Evolutionary conservation across 2,797 vertebrate species (phyloP), one percentile per base, ranked within the genome.

Genomic region (Pelodytes ibericus): DNA sequence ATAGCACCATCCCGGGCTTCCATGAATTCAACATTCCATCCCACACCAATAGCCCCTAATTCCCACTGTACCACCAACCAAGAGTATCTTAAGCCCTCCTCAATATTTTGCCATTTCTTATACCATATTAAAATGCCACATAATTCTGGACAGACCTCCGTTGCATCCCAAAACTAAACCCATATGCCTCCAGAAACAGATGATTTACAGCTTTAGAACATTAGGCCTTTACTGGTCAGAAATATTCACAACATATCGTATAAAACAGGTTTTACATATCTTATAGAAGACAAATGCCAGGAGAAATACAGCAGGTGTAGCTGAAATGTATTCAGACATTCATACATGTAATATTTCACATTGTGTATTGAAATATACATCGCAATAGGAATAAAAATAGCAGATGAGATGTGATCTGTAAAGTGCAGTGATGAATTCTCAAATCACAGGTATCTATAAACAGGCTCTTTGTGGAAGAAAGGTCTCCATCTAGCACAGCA

Each of bases 291-390:
- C 57, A 69, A n/a, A n/a, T 62, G 44, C 80, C 61, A 47, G 82
- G 74, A 78, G n/a, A 72, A 51, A 67, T 83, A 82, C 81, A 82
- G 80, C 80, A 81, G 79, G 82, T 83, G 84, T 29, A 0, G 77
- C 80, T 86, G 80, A 82, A 88, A 84, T 96, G 96, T 96, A 96
- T 95, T 77, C 62, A 77, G 89, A 84, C 88, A 80, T 88, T 82
- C 71, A 88, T 91, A 88, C 88, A 91, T 91, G 94, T 88, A 95
- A 87, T 84, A 92, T 87, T 85, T 79, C 81, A 86, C 80, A 69
- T 86, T 84, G 86, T 61, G 89, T 91, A 92, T 85, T 91, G 90
- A 93, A 94, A 89, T 94, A 94, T 91, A 92, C 90, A 94, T 92
- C 82, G 93, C 90, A 88, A 93, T 80, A 91, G 89, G 82, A 89